A percentile compares a stretch with the other conserved stretches of the same genome.
phyloP scores from a whole-genome alignment of 30 jellyfish, hydroid and myxozoan species.

The Aurelia sp. region DNA sequence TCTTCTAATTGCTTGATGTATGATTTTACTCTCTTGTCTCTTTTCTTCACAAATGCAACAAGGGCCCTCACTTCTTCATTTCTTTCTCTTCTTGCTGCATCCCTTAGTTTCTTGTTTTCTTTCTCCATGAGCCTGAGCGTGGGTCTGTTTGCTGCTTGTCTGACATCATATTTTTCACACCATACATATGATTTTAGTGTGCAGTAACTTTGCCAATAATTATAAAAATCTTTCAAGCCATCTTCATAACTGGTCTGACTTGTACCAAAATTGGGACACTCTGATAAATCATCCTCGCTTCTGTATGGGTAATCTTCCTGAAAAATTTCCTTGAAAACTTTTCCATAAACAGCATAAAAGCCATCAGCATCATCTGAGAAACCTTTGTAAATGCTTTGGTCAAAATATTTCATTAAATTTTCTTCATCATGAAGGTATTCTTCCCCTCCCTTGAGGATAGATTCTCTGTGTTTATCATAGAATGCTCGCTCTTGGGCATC shows the following conservation, averaged over 20 bases:
- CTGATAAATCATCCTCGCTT: conserved; percentile 66
- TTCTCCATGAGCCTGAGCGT: conserved; percentile 94
- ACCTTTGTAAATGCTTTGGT: conserved; percentile 83
- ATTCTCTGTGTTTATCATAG: conserved; percentile 94
- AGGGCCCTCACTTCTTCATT: conserved; percentile 96
- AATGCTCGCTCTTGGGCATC: conserved; percentile 98
- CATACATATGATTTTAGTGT: conserved; percentile 88
- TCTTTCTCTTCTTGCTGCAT: conserved; percentile 78
- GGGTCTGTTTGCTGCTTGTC: conserved; percentile 98
- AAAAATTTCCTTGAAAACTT: conserved; percentile 64
- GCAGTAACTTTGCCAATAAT: conserved; percentile 89
- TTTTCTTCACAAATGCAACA: conserved; percentile 87
- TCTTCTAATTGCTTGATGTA: conserved; percentile 70
- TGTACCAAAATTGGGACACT: conserved; percentile 87
- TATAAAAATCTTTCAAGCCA: conserved; percentile 79
- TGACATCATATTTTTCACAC: conserved; percentile 83
- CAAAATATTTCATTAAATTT: conserved; percentile 79
- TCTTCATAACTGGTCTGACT: conserved; percentile 73
- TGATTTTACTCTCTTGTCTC: conserved; percentile 87
- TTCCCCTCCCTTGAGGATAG: conserved; percentile 84
- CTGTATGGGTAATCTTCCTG: conserved; percentile 92
- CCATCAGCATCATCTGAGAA: conserved; percentile 83
- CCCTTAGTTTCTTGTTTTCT: conserved; percentile 88
- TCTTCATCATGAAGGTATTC: conserved; percentile 72
- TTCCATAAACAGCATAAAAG: conserved; percentile 80